Evolutionary conservation across 2,888 invertebrate genomes (phyloP), one percentile per base, ranked within the genome.

Genomic region (Drosophila suboccidentalis): DNA sequence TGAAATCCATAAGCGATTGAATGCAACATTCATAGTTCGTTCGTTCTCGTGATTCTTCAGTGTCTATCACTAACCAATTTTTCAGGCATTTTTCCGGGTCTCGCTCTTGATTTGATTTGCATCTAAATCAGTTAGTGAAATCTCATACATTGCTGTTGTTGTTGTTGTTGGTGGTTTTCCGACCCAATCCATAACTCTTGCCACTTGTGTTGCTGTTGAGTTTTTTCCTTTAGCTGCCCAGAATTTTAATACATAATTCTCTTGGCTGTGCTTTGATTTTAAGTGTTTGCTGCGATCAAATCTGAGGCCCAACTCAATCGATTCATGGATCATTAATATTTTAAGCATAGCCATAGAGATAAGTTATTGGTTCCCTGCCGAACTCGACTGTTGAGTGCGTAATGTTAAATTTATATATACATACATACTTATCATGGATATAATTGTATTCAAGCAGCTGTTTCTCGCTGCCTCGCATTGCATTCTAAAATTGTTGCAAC

Each of bases 1-100:
- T 90, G 87, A 89, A 85, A 89, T 80, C 81, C 81, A 90, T 89
- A 90, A 90, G 82, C 87, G 82, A 90, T 89, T 87, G 85, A 82
- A 90, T 87, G 71, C 83, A 73, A 78, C 81, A 86, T 89, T 88
- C 80, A 89, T 85, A 80, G 88, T 86, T 89, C 62, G 72, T 78
- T 66, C 29, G 54, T 38, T 53, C 53, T 39, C 32, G 29, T 29
- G 29, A 29, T 29, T 29, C 29, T 29, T 29, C 29, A 29, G 29
- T 34, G 38, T 60, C 64, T 64, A 75, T 79, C 64, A 50, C 61
- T 60, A 76, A 82, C 60, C 76, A 80, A 75, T 82, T 82, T 77
- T 82, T 68, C 57, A 57, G 55, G 53, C 68, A 66, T 66, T 75
- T 80, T 72, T 69, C 79, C 72, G 55, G 72, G 41, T 58, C 58